Evolutionary conservation across 2,888 invertebrate species (phyloP), one percentile per base, ranked within the genome.

Genomic region (Hydrotaea cyrtoneurina): DNA sequence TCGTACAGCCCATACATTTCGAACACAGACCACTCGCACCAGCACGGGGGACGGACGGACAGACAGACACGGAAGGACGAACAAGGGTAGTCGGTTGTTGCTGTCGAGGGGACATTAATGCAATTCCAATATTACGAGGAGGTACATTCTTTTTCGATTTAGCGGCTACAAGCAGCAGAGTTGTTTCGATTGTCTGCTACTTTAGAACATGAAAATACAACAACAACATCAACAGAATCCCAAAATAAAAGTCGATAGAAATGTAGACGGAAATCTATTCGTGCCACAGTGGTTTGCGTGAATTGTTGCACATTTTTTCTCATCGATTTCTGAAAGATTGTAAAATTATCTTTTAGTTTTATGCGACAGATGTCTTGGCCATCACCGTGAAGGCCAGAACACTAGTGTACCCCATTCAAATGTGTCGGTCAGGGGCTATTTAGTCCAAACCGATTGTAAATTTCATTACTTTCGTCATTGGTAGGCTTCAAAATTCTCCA

Each of bases 71-170:
- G 50, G 78, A 79, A 55, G 57, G 76, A 62, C 57, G 62, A 78
- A 81, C 21, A 23, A 46, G 46, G 69, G 69, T 69, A 46, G 46
- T 46, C n/a, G 23, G 69, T 10, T n/a, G 64, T 19, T 64, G 64
- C 10, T 31, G n/a, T 59, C 26, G 26, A 31, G 55, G 80, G 86
- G 83, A 87, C 86, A 88, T 89, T 91, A 90, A 91, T 90, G 90
- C 89, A 89, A 89, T 90, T 89, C 89, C 89, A 89, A 90, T 91
- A 72, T 36, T 55, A 50, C 62, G 31, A 82, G 86, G 78, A 88
- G 39, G 87, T 89, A 90, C 89, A 90, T 87, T 89, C 88, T 88
- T 90, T 91, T 91, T 90, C 89, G 90, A 89, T 91, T 91, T 90
- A 87, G 83, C 69, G 82, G 74, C 69, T 82, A 79, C 82, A 43